Base-by-base conservation (phyloP, 2,113 vertebrate genomes). In the Pollimyrus isidori region DNA sequence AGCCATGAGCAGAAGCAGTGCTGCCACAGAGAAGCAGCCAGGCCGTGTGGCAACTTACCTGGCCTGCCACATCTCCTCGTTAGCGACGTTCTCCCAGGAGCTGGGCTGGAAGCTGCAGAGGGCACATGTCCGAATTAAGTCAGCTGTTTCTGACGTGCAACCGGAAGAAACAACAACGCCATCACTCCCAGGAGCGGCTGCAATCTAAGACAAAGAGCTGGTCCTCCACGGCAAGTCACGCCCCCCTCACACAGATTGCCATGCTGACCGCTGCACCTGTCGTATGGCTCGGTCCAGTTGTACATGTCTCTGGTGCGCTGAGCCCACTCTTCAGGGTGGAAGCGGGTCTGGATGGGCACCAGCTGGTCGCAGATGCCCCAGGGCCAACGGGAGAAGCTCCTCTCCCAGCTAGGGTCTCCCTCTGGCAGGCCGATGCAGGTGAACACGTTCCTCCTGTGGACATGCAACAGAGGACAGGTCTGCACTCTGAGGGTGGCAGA, bases 1-100 rank as follows among this genome's bases (percentile, higher is more conserved):
- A 94, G 93, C 82, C 92, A 94, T 92, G 94, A 88, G 92, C 48
- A 89, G 87, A 92, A 92, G 48, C 91, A 53, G 89, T 92, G 90
- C 92, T 91, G 62, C 93, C 91, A 90, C 93, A 89, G 91, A 89
- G 83, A 46, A 4, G 48, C 3, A 7, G 49, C 30, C 42, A 1
- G 26, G 48, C 48, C 7, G 26, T 1, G 30, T 3, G 39, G n/a
- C 13, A 6, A 88, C 91, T 95, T 94, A 99, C 98, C 98, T 98
- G 94, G 98, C 97, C 95, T 99, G 98, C 98, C 98, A 99, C 98
- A 99, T 99, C 94, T 99, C 98, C 93, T 99, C 98, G 10, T 99
- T 99, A 93, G 97, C 98, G 1, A 99, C 97, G 42, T 95, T 96
- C 94, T 99, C 98, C 98, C 98, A 99, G 76, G 98, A 98, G 89